Base-by-base conservation (phyloP, 2,113 vertebrate species). In the Chaetops frenatus region DNA sequence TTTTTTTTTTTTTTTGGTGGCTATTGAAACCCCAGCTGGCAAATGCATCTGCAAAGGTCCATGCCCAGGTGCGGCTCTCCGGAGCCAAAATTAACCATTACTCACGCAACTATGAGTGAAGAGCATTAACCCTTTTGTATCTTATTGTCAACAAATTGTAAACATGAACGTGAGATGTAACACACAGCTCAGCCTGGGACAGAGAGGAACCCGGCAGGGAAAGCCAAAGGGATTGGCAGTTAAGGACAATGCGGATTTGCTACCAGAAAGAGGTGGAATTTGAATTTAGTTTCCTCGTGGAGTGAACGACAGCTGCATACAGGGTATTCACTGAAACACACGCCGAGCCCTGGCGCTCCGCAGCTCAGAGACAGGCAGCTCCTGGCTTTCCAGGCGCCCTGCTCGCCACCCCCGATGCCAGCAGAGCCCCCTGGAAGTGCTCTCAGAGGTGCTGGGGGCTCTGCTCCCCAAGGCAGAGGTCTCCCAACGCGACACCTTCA, bases 291-390 rank as follows among this genome's bases (percentile, higher is more conserved):
- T 60, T 42, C 38, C 35, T 10, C 3, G 6, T 2, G 29, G 33
- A 28, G 25, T 0, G n/a, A 27, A 3, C 7, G 27, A 29, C 67
- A 54, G 31, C 8, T 2, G 5, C 25, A 4, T 1, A 9, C 2
- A 5, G 9, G 17, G 11, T 1, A 11, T 6, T 18, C 20, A 16
- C 31, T 4, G 31, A 36, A 42, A 33, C n/a, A 27, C 33, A 8
- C 1, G 2, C n/a, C 10, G 13, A 76, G 44, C 57, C 24, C 57
- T 6, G 60, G 6, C 31, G 3, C 50, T 31, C 13, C 51, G 4
- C 29, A 11, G 69, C 73, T 7, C 23, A 17, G 14, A 20, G 7
- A 0, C 11, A 16, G n/a, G 48, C 35, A 25, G 22, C 0, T 78
- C 70, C 51, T 1, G 3, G 38, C 44, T 18, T 10, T 19, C 36